Percentiles rank a stretch among this genome's conserved stretches.
These are phyloP conservation scores for Tamias sibiricus DNA, from an alignment of 2,113 vertebrate genomes.

Conservation along the genomic window DNA sequence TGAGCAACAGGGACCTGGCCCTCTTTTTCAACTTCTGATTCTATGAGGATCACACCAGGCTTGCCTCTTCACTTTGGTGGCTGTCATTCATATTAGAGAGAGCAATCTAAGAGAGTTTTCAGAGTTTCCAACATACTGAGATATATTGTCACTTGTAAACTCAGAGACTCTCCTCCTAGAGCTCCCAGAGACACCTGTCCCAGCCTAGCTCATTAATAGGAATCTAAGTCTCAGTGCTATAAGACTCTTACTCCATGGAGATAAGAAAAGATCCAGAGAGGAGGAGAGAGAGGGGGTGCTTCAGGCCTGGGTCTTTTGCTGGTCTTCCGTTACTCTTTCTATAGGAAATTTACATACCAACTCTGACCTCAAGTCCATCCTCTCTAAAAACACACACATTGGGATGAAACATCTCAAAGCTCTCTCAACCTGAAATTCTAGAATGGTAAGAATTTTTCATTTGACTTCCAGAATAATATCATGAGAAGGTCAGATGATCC, in stretches of 20 bases:
- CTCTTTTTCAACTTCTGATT: not conserved
- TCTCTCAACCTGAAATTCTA: not conserved
- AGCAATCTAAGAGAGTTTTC: not conserved
- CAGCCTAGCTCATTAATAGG: not conserved
- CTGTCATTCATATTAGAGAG: not conserved
- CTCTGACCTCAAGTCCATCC: not conserved
- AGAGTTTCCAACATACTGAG: not conserved
- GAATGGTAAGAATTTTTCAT: not conserved
- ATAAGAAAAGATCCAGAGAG: not conserved
- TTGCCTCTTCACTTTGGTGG: not conserved
- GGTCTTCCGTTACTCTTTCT: not conserved
- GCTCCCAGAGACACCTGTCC: not conserved
- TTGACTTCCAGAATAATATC: not conserved
- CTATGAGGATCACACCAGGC: not conserved
- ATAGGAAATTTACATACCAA: fast-evolving
- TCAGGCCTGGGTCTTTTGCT: not conserved
- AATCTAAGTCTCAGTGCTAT: not conserved
- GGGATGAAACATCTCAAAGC: not conserved
- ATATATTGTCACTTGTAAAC: not conserved
- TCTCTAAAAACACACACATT: not conserved
- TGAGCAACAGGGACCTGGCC: too few relatives aligned
- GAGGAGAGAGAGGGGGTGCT: too few relatives aligned
- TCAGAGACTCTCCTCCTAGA: not conserved
- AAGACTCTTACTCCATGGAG: too few relatives aligned
- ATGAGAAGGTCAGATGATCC: not conserved